Conservation (phyloP, 1,140 invertebrate genomes). For the Formica selysi region DNA sequence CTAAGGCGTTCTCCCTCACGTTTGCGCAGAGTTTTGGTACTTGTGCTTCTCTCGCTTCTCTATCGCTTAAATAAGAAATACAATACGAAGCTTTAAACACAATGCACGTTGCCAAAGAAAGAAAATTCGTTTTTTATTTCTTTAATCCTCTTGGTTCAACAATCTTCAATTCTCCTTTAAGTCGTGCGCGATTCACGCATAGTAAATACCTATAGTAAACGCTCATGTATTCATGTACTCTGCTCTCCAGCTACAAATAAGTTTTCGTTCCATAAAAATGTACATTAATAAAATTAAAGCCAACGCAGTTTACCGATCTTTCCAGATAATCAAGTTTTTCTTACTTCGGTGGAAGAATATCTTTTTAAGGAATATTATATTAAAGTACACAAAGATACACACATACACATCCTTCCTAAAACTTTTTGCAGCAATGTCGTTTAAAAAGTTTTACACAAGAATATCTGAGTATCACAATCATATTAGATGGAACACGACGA, state of each 20-base stretch:
- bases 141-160: constrained; percentile 30
- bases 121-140: constrained; percentile 5
- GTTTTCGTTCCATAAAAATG: not conserved
- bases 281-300: not conserved
- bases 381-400: too few relatives aligned
- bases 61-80: constrained; percentile 58
- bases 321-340: not conserved
- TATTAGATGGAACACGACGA: too few relatives aligned
- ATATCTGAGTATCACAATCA: too few relatives aligned
- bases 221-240: not conserved
- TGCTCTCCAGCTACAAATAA: not conserved
- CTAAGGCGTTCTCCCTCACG: constrained; percentile 28
- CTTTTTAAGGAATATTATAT: not conserved
- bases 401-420: too few relatives aligned
- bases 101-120: constrained; percentile 24
- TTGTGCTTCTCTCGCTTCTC: constrained; percentile 25
- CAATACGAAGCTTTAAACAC: constrained; percentile 54
- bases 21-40: constrained; percentile 36
- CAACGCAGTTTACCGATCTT: not conserved
- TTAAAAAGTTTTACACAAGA: too few relatives aligned
- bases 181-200: not conserved
- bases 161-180: constrained; percentile 17
- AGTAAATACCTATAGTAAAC: not conserved
- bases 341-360: not conserved
- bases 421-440: too few relatives aligned